phyloP scores from a whole-genome alignment of 2,888 invertebrate species.

The Amiota minor region DNA sequence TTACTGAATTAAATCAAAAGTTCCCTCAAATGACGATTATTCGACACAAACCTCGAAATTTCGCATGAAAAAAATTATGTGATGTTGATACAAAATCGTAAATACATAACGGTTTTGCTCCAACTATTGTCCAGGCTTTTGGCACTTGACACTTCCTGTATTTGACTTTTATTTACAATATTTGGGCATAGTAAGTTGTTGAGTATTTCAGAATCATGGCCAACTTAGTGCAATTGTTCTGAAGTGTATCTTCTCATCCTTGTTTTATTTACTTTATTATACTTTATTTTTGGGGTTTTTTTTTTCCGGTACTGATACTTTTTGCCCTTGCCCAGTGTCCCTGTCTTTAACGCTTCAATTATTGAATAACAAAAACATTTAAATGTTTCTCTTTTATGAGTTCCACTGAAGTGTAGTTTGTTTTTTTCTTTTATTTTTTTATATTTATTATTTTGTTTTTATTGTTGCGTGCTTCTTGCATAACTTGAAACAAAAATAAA shows the following conservation, averaged over 20 bases:
- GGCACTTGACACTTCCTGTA: too few species aligned
- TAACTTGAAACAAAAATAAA: slow-evolving; percentile 10
- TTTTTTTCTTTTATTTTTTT: neutral
- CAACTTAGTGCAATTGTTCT: too few species aligned
- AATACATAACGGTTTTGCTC: too few species aligned
- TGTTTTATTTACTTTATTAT: neutral
- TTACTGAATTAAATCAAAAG: neutral
- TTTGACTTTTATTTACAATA: too few species aligned
- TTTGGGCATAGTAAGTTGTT: too few species aligned
- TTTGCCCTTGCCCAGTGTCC: neutral
- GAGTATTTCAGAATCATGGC: too few species aligned
- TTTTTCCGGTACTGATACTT: neutral
- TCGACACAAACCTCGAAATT: neutral
- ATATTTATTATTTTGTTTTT: too few species aligned
- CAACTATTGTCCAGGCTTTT: too few species aligned
- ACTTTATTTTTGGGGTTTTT: neutral
- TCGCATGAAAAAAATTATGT: neutral
- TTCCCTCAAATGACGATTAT: neutral
- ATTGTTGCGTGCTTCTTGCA: neutral
- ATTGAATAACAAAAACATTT: slow-evolving; percentile 20
- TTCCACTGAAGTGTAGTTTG: slow-evolving; percentile 6
- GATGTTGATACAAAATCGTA: neutral
- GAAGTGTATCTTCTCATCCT: neutral
- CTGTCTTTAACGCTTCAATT: neutral
- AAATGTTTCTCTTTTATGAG: slow-evolving; percentile 21